These are phyloP conservation scores for Cottoperca gobio DNA, from an alignment of 2,797 vertebrate species.

Conservation along the genomic window DNA sequence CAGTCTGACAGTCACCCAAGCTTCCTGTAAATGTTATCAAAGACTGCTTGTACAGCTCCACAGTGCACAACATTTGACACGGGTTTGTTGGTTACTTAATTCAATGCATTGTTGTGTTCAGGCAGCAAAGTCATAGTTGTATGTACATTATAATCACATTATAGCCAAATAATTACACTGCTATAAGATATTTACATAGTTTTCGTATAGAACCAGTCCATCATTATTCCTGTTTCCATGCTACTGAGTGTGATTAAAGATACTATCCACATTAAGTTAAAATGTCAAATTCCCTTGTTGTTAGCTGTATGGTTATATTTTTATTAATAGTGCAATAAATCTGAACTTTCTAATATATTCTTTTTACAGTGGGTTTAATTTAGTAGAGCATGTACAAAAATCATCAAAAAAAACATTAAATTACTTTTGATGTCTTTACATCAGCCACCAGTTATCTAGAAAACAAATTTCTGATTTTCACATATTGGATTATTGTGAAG, in stretches of 20 bases:
- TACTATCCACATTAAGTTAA: background rate
- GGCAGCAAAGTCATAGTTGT: background rate
- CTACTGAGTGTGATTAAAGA: background rate
- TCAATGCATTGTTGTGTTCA: background rate
- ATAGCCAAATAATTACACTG: background rate
- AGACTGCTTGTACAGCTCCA: background rate
- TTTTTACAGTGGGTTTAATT: background rate
- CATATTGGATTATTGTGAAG: too few species aligned
- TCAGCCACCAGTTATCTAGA: too few species aligned
- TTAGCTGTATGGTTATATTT: too few species aligned
- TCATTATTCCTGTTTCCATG: background rate
- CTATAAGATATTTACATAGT: background rate
- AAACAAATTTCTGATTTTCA: too few species aligned
- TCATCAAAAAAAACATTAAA: background rate
- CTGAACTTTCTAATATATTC: background rate
- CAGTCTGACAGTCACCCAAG: constrained; percentile 9
- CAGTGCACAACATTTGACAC: background rate
- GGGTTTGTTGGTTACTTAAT: background rate
- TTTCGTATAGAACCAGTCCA: background rate
- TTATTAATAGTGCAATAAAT: background rate
- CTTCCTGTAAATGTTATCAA: constrained; percentile 16
- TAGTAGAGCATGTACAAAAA: accelerated
- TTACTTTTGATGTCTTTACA: too few species aligned
- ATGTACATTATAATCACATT: background rate
- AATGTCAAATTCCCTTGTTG: background rate